A percentile compares a stretch with the other conserved stretches of the same genome.
phyloP scores from a whole-genome alignment of 2,113 vertebrate genomes.

The Oryzias celebensis region DNA sequence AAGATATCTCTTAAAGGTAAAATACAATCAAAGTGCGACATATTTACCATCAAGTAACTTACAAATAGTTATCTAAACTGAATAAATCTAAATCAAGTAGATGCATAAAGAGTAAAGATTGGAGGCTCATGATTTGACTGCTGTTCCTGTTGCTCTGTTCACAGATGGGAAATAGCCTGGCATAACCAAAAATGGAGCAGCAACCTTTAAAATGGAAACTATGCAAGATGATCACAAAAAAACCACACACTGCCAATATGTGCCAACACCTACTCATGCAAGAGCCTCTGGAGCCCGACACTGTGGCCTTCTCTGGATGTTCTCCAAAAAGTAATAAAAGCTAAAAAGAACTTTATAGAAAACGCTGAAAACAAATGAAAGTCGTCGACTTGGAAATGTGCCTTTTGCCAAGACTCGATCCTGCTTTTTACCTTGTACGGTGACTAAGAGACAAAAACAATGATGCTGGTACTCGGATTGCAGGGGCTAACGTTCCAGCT shows the following conservation, averaged over 20 bases:
- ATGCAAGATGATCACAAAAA: constrained; percentile 62
- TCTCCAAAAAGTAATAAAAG: constrained; percentile 52
- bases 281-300: constrained; percentile 53
- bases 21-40: too few species aligned
- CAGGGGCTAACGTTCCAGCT: constrained; percentile 28
- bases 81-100: too few species aligned
- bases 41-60: too few species aligned
- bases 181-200: constrained; percentile 67
- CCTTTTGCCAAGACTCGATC: constrained; percentile 66
- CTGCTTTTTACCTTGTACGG: constrained; percentile 61
- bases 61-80: too few species aligned
- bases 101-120: not conserved
- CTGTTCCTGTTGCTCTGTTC: constrained; percentile 66
- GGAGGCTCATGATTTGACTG: constrained; percentile 34
- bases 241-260: constrained; percentile 21
- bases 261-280: constrained; percentile 55
- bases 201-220: constrained; percentile 45
- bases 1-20: too few species aligned
- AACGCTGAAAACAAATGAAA: constrained; percentile 51
- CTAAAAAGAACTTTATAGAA: constrained; percentile 56
- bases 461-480: constrained; percentile 20
- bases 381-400: constrained; percentile 54
- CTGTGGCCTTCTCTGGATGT: constrained; percentile 53
- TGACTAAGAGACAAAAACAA: constrained; percentile 29
- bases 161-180: constrained; percentile 84